Conservation (phyloP, 2,888 invertebrate species). For the Orthonychiurus folsomi region DNA sequence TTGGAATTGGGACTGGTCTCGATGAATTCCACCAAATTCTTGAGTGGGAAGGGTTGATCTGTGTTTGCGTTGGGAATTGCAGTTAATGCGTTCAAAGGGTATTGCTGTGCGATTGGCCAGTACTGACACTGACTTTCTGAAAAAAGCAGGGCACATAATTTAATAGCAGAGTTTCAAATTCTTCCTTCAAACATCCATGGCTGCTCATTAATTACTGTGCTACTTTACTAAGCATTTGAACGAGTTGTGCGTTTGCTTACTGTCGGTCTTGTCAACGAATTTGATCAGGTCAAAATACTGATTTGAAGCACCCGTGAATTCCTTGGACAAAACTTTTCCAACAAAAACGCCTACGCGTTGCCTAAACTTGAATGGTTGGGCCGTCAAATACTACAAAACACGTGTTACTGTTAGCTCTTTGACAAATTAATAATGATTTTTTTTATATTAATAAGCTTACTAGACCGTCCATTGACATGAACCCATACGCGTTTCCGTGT, state of each 20-base stretch:
- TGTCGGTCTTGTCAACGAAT: neutral
- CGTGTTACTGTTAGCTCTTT: neutral
- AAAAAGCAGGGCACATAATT: neutral
- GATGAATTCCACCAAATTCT: neutral
- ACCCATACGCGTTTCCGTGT: neutral
- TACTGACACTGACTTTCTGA: neutral
- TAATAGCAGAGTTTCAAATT: neutral
- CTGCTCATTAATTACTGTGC: neutral
- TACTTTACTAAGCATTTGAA: neutral
- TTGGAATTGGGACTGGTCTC: neutral
- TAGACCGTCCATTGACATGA: neutral
- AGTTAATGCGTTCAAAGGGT: neutral
- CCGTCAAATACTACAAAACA: neutral
- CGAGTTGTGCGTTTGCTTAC: no score
- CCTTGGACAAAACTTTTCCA: neutral
- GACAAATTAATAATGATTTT: neutral
- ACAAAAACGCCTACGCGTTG: neutral
- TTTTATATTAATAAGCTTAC: neutral
- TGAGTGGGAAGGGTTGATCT: neutral
- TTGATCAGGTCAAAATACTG: neutral
- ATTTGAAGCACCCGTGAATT: neutral
- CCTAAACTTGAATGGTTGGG: neutral
- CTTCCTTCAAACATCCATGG: neutral
- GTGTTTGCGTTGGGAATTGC: neutral
- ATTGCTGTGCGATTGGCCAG: neutral